These are phyloP conservation scores for Chiloscyllium punctatum DNA, from an alignment of 2,797 vertebrate species.

Conservation along the genomic window DNA sequence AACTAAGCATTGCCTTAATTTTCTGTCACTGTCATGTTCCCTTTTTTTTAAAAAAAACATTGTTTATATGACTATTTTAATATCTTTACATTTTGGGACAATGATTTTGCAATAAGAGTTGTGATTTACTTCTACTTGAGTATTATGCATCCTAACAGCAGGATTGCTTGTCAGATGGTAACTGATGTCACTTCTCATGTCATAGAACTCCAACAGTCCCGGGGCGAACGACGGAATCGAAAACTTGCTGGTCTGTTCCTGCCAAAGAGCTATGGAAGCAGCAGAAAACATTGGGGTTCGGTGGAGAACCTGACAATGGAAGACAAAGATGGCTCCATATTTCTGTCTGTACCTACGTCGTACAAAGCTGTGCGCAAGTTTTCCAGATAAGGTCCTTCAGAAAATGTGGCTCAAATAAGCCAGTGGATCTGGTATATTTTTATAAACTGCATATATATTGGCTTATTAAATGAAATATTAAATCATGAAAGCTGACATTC, in stretches of 20 bases:
- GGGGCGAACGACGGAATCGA: slow-evolving; percentile 61
- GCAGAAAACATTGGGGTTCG: slow-evolving; percentile 55
- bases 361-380: slow-evolving; percentile 36
- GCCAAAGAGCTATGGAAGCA: slow-evolving; percentile 46
- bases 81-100: not conserved
- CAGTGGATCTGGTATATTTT: not conserved
- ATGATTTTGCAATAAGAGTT: not conserved
- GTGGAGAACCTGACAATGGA: slow-evolving; percentile 56
- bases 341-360: not conserved
- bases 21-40: not conserved
- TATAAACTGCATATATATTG: not conserved
- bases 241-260: slow-evolving; percentile 62
- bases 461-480: not conserved
- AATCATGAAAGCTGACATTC: not conserved
- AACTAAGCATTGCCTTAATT: not conserved
- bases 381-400: slow-evolving; percentile 1
- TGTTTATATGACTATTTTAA: not conserved
- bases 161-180: not conserved
- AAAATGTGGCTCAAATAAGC: not conserved
- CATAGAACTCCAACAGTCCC: slow-evolving; percentile 56
- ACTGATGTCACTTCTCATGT: not conserved
- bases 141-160: not conserved
- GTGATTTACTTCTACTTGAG: not conserved
- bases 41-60: not conserved
- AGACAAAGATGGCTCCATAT: slow-evolving; percentile 48